Evolutionary conservation across 2,888 invertebrate genomes (phyloP), one percentile per base, ranked within the genome.

Genomic region (Dasysyrphus tricinctus): DNA sequence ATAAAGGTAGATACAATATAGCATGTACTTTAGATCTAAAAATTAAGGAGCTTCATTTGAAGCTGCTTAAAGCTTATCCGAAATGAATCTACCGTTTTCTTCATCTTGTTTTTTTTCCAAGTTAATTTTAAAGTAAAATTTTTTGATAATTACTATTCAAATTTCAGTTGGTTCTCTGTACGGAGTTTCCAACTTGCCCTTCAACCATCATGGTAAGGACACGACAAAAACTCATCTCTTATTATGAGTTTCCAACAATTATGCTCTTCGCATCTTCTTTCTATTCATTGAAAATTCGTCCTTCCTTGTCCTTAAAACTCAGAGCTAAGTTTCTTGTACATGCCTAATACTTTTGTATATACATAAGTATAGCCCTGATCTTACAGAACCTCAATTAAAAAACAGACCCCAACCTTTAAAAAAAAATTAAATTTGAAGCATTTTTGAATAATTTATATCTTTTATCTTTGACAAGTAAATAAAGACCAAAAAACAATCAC

Each of bases 391-490:
- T 54, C 54, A 54, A 54, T 54, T 54, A 54, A 54, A 54, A 54
- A 32, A 5, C 24, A 51, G 51, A 24, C 24, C 51, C 51, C 5
- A 51, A 51, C 29, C 54, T 3, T 32, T 1, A 32, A 6, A 32
- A 54, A 8, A 54, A 54, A 29, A 32, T 7, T 54, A 54, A 7
- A 32, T 54, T 24, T 54, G n/a, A 54, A 32, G 29, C 16, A 57
- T 57, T 57, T 57, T 11, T 57, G 57, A 57, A 57, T 57, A 57
- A 57, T 34, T 57, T 57, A 57, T 34, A 34, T 34, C 57, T 57
- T 57, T 57, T 34, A 57, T 57, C 57, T 57, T 57, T 57, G 57
- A 57, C 34, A 57, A 57, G 57, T 16, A 57, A 37, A 57, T 37
- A 57, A 37, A 57, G 16, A 34, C 57, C 57, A 37, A 57, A 37